Evolutionary conservation across 2,888 invertebrate genomes (phyloP), one percentile per base, ranked within the genome.

Genomic region (Druceiella hillmani): DNA sequence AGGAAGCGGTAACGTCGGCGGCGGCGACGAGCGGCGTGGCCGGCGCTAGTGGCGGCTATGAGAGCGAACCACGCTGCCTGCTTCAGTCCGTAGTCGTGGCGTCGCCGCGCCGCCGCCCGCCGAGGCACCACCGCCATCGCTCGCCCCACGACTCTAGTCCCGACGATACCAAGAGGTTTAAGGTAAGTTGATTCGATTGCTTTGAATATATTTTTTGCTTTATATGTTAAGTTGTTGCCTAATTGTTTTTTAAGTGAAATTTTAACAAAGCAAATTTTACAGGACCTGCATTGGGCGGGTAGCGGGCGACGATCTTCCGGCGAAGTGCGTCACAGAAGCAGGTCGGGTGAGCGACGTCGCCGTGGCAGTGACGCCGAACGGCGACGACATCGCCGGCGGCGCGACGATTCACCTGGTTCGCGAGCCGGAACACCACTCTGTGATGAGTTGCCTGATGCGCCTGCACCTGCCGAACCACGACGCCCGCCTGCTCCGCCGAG

Each of bases 351-450:
- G 51, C 63, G 62, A 52, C 62, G 76, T 45, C 66, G 74, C 26
- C 75, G 74, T 45, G 65, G 75, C 26, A 72, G 74, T 38, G 70
- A 75, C 25, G 73, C 74, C 12, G 71, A 70, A 52, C 63, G 61
- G 52, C 51, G 64, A 55, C 62, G 64, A 24, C 44, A 44, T 3
- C 44, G 46, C 17, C 47, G 44, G 16, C 46, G 49, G 36, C 39
- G 47, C 12, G 44, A 46, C n/a, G 44, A 45, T 2, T 47, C 43
- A 17, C 44, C 48, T 42, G 84, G 85, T 44, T 87, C 87, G 7
- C 74, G 90, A 39, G 88, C 89, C 2, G 91, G 90, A 31, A 91
- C 91, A 9, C 89, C 89, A 2, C 66, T 89, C 37, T 84, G 86
- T 52, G 88, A 89, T 61, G 89, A 89, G 57, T 66, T 82, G 32